These are phyloP conservation scores for Keiferia lycopersicella DNA, from an alignment of 2,888 invertebrate genomes.

Conservation along the genomic window DNA sequence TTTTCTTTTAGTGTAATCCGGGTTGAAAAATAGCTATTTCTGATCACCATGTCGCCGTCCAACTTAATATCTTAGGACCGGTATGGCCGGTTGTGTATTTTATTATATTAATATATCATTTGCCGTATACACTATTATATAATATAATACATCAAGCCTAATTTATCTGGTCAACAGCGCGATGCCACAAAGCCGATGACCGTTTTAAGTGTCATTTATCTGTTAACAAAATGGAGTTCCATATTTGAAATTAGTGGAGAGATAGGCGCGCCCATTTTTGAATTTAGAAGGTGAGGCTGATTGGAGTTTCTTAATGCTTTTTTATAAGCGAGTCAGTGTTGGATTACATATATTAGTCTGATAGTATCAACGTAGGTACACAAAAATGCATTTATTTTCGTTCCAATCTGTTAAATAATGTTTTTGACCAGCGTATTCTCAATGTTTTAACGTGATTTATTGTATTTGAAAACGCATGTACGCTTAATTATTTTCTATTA, in stretches of 20 bases:
- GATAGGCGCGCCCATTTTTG: constrained; percentile 34
- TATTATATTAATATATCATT: constrained; percentile 71
- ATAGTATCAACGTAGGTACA: neutral
- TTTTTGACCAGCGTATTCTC: neutral
- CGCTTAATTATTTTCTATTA: constrained; percentile 56
- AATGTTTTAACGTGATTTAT: constrained; percentile 5
- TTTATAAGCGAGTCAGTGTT: neutral
- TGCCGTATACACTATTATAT: constrained; percentile 63
- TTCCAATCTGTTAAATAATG: neutral
- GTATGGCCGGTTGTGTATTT: constrained; percentile 49
- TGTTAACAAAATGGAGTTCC: constrained; percentile 46
- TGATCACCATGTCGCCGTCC: constrained; percentile 68
- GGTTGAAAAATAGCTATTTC: constrained; percentile 65
- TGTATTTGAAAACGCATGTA: constrained; percentile 1
- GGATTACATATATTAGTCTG: neutral
- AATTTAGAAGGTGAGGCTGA: constrained; percentile 32
- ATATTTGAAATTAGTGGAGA: constrained; percentile 40
- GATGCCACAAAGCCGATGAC: constrained; percentile 57
- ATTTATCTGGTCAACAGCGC: constrained; percentile 68
- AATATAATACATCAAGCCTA: constrained; percentile 70
- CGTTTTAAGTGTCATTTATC: constrained; percentile 58
- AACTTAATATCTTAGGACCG: constrained; percentile 60
- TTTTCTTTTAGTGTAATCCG: constrained; percentile 48
- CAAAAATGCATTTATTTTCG: neutral
- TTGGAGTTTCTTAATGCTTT: constrained; percentile 24